Evolutionary conservation across 2,888 invertebrate species (phyloP), one percentile per base, ranked within the genome.

Genomic region (Aspidiotus destructor): DNA sequence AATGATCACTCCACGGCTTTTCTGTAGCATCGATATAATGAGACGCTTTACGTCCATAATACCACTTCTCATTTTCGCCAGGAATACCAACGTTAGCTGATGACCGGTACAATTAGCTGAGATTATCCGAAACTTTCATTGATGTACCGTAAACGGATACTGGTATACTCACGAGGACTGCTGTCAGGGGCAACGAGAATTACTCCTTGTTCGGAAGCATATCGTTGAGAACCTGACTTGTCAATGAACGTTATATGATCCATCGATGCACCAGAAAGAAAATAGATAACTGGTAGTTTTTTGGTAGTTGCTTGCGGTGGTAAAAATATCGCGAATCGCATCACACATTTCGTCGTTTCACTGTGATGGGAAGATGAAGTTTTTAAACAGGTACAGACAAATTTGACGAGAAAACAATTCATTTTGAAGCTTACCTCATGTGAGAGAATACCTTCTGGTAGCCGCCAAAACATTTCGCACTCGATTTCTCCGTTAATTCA

Each of bases 121-220:
- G 28, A 28, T 28, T 28, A 28, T 28, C 28, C 28, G 1, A 28
- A 28, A 28, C 28, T 28, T 28, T 28, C 28, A 28, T 28, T 28
- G 1, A 5, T 3, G 28, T n/a, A n/a, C n/a, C n/a, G 5, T 5
- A 28, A 28, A 28, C 28, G 28, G 28, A 28, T 28, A n/a, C n/a
- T 5, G 28, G 28, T 48, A 13, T 42, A 72, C 73, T 73, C 71
- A 76, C 84, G 83, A 1, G 98, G 98, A 73, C 96, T 96, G 0
- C 98, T 99, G 76, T 99, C 99, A 0, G 98, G 96, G 70, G 88
- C 89, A 3, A 99, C 90, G 67, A 99, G 84, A 72, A 93, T 85
- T 2, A 99, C 79, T 0, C 89, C 89, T 75, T 89, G 83, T 75
- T 92, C 83, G 7, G 93, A 84, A 7, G 98, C 98, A 79, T 87